Evolutionary conservation across 2,113 vertebrate genomes (phyloP).

Genomic region (Heliornis fulica): DNA sequence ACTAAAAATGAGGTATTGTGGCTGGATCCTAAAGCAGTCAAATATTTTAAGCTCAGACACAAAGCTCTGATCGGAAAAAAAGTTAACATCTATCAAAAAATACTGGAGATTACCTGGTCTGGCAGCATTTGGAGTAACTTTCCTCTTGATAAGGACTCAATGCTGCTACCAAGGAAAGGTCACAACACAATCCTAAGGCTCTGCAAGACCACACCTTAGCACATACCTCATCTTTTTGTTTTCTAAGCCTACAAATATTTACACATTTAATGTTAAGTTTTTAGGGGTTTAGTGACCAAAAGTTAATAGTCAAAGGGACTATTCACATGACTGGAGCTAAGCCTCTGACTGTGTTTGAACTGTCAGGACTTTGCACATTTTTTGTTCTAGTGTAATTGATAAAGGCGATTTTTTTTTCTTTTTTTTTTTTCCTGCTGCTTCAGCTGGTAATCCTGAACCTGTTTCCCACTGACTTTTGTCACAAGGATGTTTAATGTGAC

Average conservation of each 20-base stretch:
- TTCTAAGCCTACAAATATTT: slow-evolving; percentile 50
- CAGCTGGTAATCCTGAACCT: slow-evolving; percentile 8
- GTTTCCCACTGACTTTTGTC: not conserved
- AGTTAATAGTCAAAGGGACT: slow-evolving; percentile 15
- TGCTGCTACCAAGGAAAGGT: not conserved
- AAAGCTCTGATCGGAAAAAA: not conserved
- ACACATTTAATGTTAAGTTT: slow-evolving; percentile 16
- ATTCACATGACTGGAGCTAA: slow-evolving; percentile 33
- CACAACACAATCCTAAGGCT: not conserved
- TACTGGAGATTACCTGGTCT: not conserved
- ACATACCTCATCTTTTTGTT: slow-evolving; percentile 43
- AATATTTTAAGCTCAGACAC: not conserved
- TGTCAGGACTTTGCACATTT: slow-evolving; percentile 9
- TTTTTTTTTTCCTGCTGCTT: not conserved
- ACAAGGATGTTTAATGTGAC: not conserved
- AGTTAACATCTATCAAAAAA: not conserved
- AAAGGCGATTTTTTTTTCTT: not conserved
- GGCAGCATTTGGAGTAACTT: not conserved
- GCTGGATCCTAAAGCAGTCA: not conserved
- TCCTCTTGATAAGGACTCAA: not conserved
- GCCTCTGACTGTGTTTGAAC: slow-evolving; percentile 12
- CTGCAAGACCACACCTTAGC: not conserved
- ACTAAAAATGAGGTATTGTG: not conserved
- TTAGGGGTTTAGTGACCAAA: slow-evolving; percentile 3
- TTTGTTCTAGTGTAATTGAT: slow-evolving; percentile 30